phyloP scores from a whole-genome alignment of 2,113 vertebrate genomes.

The Toxotes chatareus region DNA sequence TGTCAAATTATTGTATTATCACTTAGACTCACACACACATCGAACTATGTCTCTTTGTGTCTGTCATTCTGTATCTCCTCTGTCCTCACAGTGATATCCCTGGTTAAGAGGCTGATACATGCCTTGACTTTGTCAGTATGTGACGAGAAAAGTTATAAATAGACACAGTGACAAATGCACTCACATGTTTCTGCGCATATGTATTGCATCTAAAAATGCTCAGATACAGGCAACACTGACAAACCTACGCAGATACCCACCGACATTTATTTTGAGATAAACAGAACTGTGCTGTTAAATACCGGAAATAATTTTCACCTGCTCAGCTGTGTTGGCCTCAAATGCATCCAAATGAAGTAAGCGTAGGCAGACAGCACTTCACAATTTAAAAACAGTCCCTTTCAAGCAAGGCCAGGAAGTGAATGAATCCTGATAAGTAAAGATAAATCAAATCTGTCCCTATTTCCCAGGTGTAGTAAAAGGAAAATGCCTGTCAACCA shows the following conservation, averaged over 20 bases:
- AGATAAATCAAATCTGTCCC: neutral
- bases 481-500: constrained; percentile 33
- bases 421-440: neutral
- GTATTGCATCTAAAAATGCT: neutral
- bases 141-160: constrained; percentile 62
- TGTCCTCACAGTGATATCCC: constrained; percentile 35
- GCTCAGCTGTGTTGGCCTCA: neutral
- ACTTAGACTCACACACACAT: constrained; percentile 21
- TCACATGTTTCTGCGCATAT: constrained; percentile 17
- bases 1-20: constrained; percentile 51
- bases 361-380: neutral
- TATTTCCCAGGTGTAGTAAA: neutral
- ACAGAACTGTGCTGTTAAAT: neutral
- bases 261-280: neutral
- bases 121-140: constrained; percentile 36
- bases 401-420: neutral
- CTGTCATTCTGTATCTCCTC: constrained; percentile 16
- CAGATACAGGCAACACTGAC: neutral
- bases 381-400: neutral
- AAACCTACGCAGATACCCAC: neutral
- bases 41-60: constrained; percentile 13
- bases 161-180: constrained; percentile 38
- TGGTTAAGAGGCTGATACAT: constrained; percentile 40
- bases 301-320: neutral
- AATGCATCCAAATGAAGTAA: neutral